A percentile compares a stretch with the other conserved stretches of the same genome.
Conservation (phyloP, 1,140 invertebrate genomes). For the Rhopalosiphum padi region DNA sequence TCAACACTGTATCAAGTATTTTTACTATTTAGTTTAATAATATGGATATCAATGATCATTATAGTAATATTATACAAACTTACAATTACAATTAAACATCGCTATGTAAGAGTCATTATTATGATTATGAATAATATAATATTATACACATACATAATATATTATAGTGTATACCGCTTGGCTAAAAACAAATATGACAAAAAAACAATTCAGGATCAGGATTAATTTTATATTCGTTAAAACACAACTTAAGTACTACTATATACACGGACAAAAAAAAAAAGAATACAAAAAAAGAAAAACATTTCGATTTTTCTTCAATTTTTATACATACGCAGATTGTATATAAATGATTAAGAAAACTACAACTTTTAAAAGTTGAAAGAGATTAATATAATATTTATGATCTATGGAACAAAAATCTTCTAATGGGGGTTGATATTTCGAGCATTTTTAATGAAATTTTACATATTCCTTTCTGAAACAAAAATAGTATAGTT, state of each 20-base stretch:
- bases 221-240: not conserved
- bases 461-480: not conserved
- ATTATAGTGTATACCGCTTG: not conserved
- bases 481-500: not conserved
- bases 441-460: not conserved
- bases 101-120: not conserved
- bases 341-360: constrained; percentile 33
- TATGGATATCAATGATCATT: not conserved
- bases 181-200: constrained; percentile 6
- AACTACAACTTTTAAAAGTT: not conserved
- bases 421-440: not conserved
- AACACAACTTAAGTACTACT: constrained; percentile 6
- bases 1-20: no score
- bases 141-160: not conserved
- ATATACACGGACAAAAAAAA: not conserved
- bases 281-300: not conserved
- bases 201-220: not conserved
- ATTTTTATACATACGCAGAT: not conserved
- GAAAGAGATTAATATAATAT: not conserved
- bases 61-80: constrained; percentile 25
- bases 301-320: not conserved
- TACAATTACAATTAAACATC: not conserved
- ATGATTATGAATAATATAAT: not conserved
- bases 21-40: not conserved
- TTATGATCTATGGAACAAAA: not conserved